phyloP scores from a whole-genome alignment of 1,140 invertebrate species.

The Diplogasteroides magnus region DNA sequence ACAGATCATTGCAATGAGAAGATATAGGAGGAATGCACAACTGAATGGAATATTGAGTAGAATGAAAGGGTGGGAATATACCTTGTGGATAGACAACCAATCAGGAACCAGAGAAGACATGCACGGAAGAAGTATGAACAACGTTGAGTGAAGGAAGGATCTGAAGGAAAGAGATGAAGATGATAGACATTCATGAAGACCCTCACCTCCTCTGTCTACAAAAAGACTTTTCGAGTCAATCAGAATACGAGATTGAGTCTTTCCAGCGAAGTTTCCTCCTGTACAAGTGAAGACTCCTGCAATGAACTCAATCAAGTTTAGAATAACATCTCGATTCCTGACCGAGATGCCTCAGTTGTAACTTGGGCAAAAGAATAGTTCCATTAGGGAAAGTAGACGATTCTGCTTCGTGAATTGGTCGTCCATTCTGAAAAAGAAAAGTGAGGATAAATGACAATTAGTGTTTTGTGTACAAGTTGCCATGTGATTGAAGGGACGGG shows the following conservation, averaged over 20 bases:
- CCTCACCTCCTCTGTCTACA: background rate
- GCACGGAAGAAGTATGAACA: background rate
- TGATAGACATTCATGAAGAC: background rate
- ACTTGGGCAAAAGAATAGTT: too few species aligned
- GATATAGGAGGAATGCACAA: background rate
- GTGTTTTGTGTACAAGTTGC: too few species aligned
- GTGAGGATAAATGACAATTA: too few species aligned
- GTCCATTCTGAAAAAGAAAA: too few species aligned
- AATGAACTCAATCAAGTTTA: too few species aligned
- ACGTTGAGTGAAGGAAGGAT: background rate
- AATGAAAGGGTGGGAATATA: background rate
- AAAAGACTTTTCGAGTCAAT: background rate
- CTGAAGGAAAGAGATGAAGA: background rate
- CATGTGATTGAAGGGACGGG: background rate
- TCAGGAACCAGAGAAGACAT: background rate
- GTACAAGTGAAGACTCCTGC: background rate
- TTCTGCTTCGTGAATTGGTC: too few species aligned
- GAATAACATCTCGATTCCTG: too few species aligned
- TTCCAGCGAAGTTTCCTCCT: background rate
- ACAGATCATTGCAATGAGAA: background rate
- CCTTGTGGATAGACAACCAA: background rate
- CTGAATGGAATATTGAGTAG: background rate
- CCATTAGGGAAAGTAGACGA: too few species aligned
- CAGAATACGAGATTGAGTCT: background rate
- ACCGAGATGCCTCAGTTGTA: too few species aligned